Conservation (phyloP, 2,113 vertebrate genomes). For the Hypomesus transpacificus region DNA sequence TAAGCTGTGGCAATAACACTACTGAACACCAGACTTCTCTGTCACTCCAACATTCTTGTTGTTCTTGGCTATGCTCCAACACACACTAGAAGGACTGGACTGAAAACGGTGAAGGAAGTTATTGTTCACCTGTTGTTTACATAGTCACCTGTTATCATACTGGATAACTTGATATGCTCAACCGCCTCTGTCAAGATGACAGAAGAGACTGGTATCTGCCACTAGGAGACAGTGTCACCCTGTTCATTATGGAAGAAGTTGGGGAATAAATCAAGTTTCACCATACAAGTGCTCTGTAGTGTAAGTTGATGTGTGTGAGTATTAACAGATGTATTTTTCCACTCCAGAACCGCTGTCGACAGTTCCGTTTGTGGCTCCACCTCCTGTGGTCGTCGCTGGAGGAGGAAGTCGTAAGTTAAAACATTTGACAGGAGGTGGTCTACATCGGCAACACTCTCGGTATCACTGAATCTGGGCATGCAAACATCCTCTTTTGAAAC, state of each 20-base stretch:
- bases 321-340: slow-evolving; percentile 16
- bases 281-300: not conserved
- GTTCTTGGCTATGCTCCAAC: not conserved
- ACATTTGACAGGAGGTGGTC: slow-evolving; percentile 4
- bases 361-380: slow-evolving; percentile 20
- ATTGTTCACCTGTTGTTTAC: not conserved
- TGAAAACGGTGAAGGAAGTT: not conserved
- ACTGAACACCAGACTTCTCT: not conserved
- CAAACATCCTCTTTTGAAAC: not conserved
- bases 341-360: slow-evolving; percentile 51
- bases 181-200: not conserved
- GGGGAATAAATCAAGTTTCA: not conserved
- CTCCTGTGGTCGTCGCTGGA: slow-evolving; percentile 32
- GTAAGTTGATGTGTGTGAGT: not conserved
- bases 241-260: not conserved
- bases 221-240: slow-evolving; percentile 10
- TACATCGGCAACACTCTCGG: not conserved
- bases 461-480: not conserved
- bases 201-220: not conserved
- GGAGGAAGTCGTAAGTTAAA: slow-evolving; percentile 62
- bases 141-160: not conserved
- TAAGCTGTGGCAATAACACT: slow-evolving; percentile 33
- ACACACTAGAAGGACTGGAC: not conserved
- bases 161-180: not conserved
- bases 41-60: not conserved